Evolutionary conservation across 2,797 vertebrate genomes (phyloP).

Genomic region (Rhinoraja longicauda): DNA sequence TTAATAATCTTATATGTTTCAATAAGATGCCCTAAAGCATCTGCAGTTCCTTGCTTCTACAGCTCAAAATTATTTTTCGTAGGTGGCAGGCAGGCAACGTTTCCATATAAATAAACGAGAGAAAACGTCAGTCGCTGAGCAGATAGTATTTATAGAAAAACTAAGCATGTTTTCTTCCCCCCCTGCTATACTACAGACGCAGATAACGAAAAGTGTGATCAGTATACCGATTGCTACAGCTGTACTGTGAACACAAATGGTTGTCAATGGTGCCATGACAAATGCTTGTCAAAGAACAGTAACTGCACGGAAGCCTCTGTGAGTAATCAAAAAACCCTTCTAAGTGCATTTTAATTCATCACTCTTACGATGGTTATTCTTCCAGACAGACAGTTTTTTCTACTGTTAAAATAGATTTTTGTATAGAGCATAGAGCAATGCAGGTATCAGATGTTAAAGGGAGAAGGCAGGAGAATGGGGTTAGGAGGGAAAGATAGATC

Average conservation of each 20-base stretch:
- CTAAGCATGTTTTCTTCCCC: neutral
- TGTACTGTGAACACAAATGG: conserved; percentile 89
- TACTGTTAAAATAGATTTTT: neutral
- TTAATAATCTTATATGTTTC: no score
- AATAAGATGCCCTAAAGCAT: no score
- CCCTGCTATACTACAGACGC: conserved; percentile 53
- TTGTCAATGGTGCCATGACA: conserved; percentile 86
- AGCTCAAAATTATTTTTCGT: neutral
- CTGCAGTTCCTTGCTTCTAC: no score
- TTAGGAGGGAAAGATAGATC: no score
- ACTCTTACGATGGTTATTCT: neutral
- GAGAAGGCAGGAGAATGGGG: no score
- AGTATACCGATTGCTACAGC: conserved; percentile 94
- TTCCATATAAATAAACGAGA: neutral
- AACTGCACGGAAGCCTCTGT: conserved; percentile 81
- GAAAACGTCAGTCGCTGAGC: neutral
- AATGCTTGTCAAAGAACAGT: conserved; percentile 74
- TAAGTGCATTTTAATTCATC: neutral
- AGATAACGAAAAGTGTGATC: conserved; percentile 83
- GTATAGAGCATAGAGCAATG: neutral
- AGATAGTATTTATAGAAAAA: neutral
- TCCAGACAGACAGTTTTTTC: neutral
- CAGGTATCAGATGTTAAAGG: no score
- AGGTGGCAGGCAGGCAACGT: neutral
- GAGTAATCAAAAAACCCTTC: conserved; percentile 33